Evolutionary conservation across 2,888 invertebrate species (phyloP), one percentile per base, ranked within the genome.

Genomic region (Dyspetes luteomarginatus): DNA sequence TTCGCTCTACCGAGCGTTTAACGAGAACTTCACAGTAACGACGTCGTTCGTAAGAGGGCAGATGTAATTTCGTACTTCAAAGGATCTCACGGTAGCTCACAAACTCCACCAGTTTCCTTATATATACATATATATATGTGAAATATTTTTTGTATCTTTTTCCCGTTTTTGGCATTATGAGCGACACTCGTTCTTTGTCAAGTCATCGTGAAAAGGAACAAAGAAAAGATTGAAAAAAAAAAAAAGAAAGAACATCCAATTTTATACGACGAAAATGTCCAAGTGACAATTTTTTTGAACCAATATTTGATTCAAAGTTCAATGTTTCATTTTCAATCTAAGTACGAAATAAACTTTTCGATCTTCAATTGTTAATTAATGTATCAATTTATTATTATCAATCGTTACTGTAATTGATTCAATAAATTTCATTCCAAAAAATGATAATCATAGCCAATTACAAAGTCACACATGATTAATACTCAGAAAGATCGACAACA

Each of bases 1-100:
- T 45, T 64, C 15, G 71, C 50, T 62, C 71, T 24, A 12, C 50
- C 50, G 71, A 41, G 60, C 71, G 82, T 83, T 81, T 68, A 85
- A 83, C 83, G 83, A 58, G 82, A 83, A 83, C 84, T 85, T 85
- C 79, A 73, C 80, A 41, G 84, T 80, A 82, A 24, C 81, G 74
- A 77, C 77, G 83, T 80, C 83, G 81, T 73, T 81, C 75, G 68
- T 22, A 58, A 67, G 64, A 45, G 17, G 30, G 24, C 43, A 43
- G 15, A 62, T 26, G 45, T 26, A 26, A 62, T 62, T 43, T 43
- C 45, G 62, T 62, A 45, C 43, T 26, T 62, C 62, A 62, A 62
- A 62, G 62, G 43, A 43, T 62, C 36, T 58, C 36, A 36, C 36
- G 36, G 36, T 36, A 48, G 15, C 48, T 48, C 48, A n/a, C 48